Evolutionary conservation across 2,113 vertebrate species (phyloP), one percentile per base, ranked within the genome.

Genomic region (Corythaeola cristata): DNA sequence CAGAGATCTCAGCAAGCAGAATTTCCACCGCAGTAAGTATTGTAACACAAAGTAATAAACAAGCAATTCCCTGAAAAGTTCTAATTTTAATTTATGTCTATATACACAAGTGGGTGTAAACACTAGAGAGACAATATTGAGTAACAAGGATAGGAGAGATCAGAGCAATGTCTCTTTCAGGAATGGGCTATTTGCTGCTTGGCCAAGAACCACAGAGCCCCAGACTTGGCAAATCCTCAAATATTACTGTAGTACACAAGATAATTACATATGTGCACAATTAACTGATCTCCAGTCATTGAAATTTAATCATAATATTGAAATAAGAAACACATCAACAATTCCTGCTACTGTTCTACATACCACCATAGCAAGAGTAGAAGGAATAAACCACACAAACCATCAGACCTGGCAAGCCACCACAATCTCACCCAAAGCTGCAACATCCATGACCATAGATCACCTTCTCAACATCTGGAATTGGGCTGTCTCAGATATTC

Each of bases 241-340:
- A 78, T 93, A 88, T 39, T 50, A 47, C 55, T 59, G 28, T 44
- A 89, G 62, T 50, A 93, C 32, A 39, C 67, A 79, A 75, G 56
- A 90, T 30, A 72, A 85, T 68, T 86, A 72, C 37, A 28, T 82
- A 86, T 62, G 49, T 41, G n/a, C 47, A 86, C 37, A 83, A 77
- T 96, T 90, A 94, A 76, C 30, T 37, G 60, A 78, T 92, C 62
- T 75, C 64, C 59, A 95, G n/a, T 83, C 9, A 88, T 88, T 93
- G 82, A 93, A 76, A 88, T 76, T 85, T 81, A 81, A 95, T 92
- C 87, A 85, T 32, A 79, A 41, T 41, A 89, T 81, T 90, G 92
- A 95, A 92, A 92, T 78, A 87, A 90, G 37, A 75, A 92, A 84
- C 8, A 72, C 27, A 84, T 64, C 56, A 93, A 92, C 76, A 92